These are phyloP conservation scores for Paralichthys olivaceus DNA, from an alignment of 2,113 vertebrate genomes.

Conservation along the genomic window DNA sequence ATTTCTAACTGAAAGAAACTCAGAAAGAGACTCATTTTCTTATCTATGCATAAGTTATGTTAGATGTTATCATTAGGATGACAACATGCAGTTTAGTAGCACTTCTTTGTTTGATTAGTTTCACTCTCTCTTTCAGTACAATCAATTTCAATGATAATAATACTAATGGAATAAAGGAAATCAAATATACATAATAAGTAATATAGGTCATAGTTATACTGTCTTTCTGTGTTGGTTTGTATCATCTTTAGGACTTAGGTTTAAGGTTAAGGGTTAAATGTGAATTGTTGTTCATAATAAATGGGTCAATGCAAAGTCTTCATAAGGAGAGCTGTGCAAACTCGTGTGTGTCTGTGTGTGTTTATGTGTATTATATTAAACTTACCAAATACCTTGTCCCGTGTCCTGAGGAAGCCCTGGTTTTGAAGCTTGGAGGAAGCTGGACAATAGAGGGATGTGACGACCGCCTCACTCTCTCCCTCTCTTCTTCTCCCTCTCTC, in stretches of 20 bases:
- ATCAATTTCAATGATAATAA: no score
- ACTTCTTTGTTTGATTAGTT: neutral
- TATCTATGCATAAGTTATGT: neutral
- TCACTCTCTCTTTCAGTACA: no score
- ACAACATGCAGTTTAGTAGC: neutral
- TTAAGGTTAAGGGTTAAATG: no score
- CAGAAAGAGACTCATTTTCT: no score
- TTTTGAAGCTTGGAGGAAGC: slow-evolving; percentile 70
- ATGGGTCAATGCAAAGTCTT: no score
- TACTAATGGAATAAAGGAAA: no score
- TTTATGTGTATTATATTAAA: slow-evolving; percentile 29
- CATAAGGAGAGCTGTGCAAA: no score
- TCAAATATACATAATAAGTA: no score
- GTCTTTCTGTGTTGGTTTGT: no score
- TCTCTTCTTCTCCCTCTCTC: neutral
- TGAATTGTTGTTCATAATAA: no score
- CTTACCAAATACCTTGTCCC: slow-evolving; percentile 22
- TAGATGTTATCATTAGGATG: neutral
- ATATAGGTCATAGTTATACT: no score
- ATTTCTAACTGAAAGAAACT: neutral
- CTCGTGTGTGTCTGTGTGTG: neutral
- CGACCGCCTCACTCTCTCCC: slow-evolving; percentile 38
- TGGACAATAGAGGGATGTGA: slow-evolving; percentile 83
- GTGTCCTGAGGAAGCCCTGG: slow-evolving; percentile 68
- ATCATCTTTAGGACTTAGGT: no score